Evolutionary conservation across 2,888 invertebrate species (phyloP).

Genomic region (Protodeltote pygarga): DNA sequence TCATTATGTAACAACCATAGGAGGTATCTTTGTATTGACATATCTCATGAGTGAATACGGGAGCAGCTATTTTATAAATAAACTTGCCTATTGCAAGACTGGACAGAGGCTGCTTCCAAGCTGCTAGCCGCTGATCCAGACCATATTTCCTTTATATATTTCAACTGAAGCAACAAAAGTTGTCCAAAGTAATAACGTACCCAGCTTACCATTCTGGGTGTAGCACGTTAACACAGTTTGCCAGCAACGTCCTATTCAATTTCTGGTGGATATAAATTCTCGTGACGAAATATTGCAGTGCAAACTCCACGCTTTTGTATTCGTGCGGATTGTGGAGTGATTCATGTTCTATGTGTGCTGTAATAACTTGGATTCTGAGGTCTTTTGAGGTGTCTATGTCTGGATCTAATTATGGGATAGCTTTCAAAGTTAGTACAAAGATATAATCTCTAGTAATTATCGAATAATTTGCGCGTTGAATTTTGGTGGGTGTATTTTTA

Average conservation of each 20-base stretch:
- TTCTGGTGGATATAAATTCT: constrained; percentile 64
- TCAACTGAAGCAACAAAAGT: constrained; percentile 8
- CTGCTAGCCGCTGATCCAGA: too few relatives aligned
- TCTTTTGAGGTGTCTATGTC: constrained; percentile 46
- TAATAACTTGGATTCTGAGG: constrained; percentile 48
- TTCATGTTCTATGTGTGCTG: constrained; percentile 38
- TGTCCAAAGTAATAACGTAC: constrained; percentile 18
- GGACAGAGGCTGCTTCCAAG: too few relatives aligned
- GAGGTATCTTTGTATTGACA: too few relatives aligned
- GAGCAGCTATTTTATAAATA: too few relatives aligned
- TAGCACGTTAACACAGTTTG: constrained; percentile 45
- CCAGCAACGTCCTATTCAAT: constrained; percentile 57
- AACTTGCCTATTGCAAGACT: too few relatives aligned
- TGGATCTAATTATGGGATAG: too few relatives aligned
- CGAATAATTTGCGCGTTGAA: not conserved
- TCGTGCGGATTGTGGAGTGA: constrained; percentile 44
- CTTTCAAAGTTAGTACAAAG: too few relatives aligned
- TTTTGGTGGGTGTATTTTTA: too few relatives aligned
- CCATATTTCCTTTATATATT: constrained; percentile 10
- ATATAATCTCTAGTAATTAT: not conserved
- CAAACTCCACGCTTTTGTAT: constrained; percentile 51
- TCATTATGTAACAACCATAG: too few relatives aligned
- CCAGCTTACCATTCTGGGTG: constrained; percentile 20
- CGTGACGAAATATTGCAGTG: constrained; percentile 60
- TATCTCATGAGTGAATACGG: too few relatives aligned